phyloP scores from a whole-genome alignment of 2,888 invertebrate species.

The Oscheius sp. region DNA sequence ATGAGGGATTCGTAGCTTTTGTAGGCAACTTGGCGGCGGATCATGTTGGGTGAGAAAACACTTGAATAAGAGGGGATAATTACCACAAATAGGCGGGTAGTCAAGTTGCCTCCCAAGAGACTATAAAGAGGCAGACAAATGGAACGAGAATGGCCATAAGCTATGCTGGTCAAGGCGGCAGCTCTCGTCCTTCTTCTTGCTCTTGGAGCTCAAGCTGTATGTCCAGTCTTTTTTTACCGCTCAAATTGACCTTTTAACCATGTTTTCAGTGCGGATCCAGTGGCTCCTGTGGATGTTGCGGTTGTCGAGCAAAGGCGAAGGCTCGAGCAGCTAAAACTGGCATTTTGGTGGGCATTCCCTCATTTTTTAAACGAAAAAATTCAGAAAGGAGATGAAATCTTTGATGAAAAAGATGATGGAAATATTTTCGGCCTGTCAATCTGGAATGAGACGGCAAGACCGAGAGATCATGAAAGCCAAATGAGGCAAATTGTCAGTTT shows the following conservation, averaged over 20 bases:
- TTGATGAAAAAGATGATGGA: slow-evolving; percentile 47
- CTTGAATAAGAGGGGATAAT: slow-evolving; percentile 15
- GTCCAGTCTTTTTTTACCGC: background rate
- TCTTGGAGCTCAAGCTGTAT: slow-evolving; percentile 6
- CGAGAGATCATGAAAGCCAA: slow-evolving; percentile 37
- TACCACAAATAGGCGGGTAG: slow-evolving; percentile 12
- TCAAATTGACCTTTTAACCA: background rate
- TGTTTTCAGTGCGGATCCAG: slow-evolving; percentile 43
- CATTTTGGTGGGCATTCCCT: background rate
- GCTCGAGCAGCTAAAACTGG: slow-evolving; percentile 41
- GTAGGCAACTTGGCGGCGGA: slow-evolving; percentile 16
- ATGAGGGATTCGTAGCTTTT: slow-evolving; percentile 4
- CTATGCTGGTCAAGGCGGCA: background rate
- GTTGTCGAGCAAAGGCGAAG: slow-evolving; percentile 50
- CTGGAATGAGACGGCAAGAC: slow-evolving; percentile 52
- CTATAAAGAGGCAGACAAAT: slow-evolving; percentile 4
- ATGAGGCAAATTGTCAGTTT: slow-evolving; percentile 39
- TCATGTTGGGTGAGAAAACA: slow-evolving; percentile 11
- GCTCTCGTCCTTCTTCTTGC: slow-evolving; percentile 3
- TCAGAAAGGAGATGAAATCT: slow-evolving; percentile 26
- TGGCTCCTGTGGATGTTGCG: slow-evolving; percentile 56
- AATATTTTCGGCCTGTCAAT: slow-evolving; percentile 53
- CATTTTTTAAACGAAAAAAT: background rate
- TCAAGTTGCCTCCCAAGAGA: slow-evolving; percentile 2
- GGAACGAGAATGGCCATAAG: background rate